Evolutionary conservation across 2,113 vertebrate species (phyloP).

Genomic region (Chamaetylas fuelleborni): DNA sequence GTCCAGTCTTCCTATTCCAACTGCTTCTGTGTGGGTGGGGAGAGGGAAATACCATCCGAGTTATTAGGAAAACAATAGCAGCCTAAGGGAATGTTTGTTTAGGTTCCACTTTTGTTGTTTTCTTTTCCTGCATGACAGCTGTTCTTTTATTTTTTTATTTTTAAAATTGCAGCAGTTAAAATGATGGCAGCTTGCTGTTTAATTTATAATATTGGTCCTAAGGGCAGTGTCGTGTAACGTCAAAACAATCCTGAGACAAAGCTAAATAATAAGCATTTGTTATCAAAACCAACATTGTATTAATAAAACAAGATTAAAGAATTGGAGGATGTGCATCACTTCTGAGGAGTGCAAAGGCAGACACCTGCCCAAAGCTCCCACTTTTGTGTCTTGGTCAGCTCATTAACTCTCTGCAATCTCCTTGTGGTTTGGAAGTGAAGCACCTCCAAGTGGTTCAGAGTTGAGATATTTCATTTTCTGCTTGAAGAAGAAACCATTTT

Average conservation of each 20-base stretch:
- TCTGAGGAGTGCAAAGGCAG: not conserved
- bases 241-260: slow-evolving; percentile 16
- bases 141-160: not conserved
- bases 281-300: slow-evolving; percentile 15
- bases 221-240: not conserved
- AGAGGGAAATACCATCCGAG: not conserved
- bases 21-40: not conserved
- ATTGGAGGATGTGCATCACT: not conserved
- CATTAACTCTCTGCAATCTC: fast-evolving
- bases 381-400: not conserved
- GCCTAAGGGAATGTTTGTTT: slow-evolving; percentile 40
- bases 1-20: not conserved
- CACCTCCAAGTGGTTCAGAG: not conserved
- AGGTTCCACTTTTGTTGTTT: not conserved
- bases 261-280: not conserved
- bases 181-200: slow-evolving; percentile 30
- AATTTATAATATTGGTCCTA: slow-evolving; percentile 47
- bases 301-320: not conserved
- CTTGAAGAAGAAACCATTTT: not conserved
- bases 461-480: not conserved
- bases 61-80: slow-evolving; percentile 3
- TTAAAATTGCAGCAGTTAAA: slow-evolving; percentile 1
- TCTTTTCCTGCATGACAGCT: slow-evolving; percentile 15
- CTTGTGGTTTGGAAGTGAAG: not conserved
- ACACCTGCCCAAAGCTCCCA: not conserved